phyloP scores from a whole-genome alignment of 1,140 invertebrate species.

The Hyles euphorbiae region DNA sequence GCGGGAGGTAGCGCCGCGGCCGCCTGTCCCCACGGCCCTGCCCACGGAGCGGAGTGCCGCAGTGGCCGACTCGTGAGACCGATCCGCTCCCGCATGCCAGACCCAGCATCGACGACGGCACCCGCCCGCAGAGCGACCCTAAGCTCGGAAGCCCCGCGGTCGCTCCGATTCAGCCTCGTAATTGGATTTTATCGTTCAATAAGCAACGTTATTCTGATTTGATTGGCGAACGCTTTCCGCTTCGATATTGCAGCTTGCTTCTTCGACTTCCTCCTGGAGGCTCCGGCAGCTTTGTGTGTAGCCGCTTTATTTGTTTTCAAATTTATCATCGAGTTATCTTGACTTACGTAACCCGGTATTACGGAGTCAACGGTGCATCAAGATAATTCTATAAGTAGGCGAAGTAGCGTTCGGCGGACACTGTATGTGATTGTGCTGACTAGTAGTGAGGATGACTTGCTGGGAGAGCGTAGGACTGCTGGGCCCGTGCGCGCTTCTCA shows the following conservation, averaged over 20 bases:
- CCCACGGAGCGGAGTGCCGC: slow-evolving; percentile 51
- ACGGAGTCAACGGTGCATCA: slow-evolving; percentile 51
- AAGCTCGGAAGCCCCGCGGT: slow-evolving; percentile 63
- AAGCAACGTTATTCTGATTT: slow-evolving; percentile 66
- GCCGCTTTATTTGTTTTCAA: slow-evolving; percentile 11
- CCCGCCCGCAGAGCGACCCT: slow-evolving; percentile 57
- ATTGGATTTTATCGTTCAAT: slow-evolving; percentile 72
- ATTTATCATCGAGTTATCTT: slow-evolving; percentile 39
- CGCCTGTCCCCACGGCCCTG: slow-evolving; percentile 33
- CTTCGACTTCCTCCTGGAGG: slow-evolving; percentile 18
- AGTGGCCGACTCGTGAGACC: slow-evolving; percentile 45
- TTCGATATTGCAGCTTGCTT: slow-evolving; percentile 66
- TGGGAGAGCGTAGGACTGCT: slow-evolving; percentile 73
- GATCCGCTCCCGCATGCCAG: slow-evolving; percentile 51
- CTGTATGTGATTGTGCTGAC: slow-evolving; percentile 76
- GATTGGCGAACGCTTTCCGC: slow-evolving; percentile 68
- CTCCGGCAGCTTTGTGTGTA: slow-evolving; percentile 43
- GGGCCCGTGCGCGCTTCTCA: slow-evolving; percentile 70
- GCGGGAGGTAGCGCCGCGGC: slow-evolving; percentile 58
- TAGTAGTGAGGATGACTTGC: slow-evolving; percentile 67
- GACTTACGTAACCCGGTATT: slow-evolving; percentile 52
- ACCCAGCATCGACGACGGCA: slow-evolving; percentile 36
- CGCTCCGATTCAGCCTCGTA: slow-evolving; percentile 71
- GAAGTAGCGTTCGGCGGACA: slow-evolving; percentile 36
- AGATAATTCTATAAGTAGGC: slow-evolving; percentile 39